Base-by-base conservation (phyloP, 2,888 invertebrate species). In the Xylocampa areola region DNA sequence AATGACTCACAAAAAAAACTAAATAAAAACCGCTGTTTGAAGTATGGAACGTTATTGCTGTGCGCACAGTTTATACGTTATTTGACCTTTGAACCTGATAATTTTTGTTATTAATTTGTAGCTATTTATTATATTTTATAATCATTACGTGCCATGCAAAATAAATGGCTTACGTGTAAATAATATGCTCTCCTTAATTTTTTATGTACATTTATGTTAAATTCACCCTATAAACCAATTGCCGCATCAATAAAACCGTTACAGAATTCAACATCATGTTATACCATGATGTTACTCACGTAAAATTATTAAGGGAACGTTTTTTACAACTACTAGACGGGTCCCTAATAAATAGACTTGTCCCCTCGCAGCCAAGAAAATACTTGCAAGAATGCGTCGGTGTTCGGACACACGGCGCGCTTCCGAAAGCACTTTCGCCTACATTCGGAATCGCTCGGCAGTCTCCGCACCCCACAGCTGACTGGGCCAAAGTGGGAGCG, bases 401-500 rank as follows among this genome's bases (percentile, higher is more conserved):
- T 76, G 77, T 77, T 77, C 75, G 76, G 73, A 71, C 74, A 70
- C 68, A 61, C 84, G 80, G 79, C 79, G 83, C 83, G 85, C 79
- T 87, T 86, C 89, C 89, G 87, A 90, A 87, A 87, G 82, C 86
- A 91, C 92, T 92, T 92, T 94, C 91, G 91, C 89, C 86, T 80
- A 74, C 85, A 76, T 73, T 92, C 94, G 94, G 88, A 65, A 59
- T 32, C 47, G 59, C 62, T 92, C 94, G 94, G 86, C 77, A 59
- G 65, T 77, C 79, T 80, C 86, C 92, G 93, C 83, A 79, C 86
- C 85, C 88, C 84, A 91, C 94, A 94, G 94, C 94, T 94, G 94
- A 94, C 92, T 85, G 85, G 76, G 77, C 75, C 80, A 80, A 79
- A 39, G 88, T 49, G 78, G 63, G 85, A 92, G 81, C 72, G 89